Evolutionary conservation across 2,797 vertebrate species (phyloP).

Genomic region (Cuniculus paca): DNA sequence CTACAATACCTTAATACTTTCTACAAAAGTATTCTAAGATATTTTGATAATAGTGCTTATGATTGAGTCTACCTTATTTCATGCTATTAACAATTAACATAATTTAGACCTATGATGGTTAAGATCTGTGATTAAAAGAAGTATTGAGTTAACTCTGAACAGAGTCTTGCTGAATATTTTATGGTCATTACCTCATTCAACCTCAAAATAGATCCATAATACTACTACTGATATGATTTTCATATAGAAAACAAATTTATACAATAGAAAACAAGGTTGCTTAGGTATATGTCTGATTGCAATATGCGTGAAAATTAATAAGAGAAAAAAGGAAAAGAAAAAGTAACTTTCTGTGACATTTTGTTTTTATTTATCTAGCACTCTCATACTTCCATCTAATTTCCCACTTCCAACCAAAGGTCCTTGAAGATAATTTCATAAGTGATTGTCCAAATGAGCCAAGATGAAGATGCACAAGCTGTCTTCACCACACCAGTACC

Average conservation of each 20-base stretch:
- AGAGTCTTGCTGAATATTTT: neutral
- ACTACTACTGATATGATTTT: neutral
- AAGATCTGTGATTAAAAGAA: neutral
- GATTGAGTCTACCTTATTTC: neutral
- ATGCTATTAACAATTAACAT: neutral
- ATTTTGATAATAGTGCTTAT: neutral
- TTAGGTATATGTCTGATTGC: neutral
- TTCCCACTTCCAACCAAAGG: neutral
- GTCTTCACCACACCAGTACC: accelerated
- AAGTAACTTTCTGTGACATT: neutral
- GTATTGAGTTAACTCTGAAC: neutral
- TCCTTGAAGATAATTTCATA: neutral
- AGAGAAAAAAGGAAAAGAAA: neutral
- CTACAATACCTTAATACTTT: neutral
- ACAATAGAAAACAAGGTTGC: neutral
- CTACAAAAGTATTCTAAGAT: neutral
- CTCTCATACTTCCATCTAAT: neutral
- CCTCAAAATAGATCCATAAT: neutral
- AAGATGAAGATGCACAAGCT: accelerated
- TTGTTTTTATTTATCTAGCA: neutral
- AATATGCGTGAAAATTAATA: neutral
- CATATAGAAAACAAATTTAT: neutral
- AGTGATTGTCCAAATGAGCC: neutral
- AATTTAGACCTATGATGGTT: neutral
- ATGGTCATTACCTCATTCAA: neutral